Base-by-base conservation (phyloP, 2,797 vertebrate species). In the Helicolenus hilgendorfi region DNA sequence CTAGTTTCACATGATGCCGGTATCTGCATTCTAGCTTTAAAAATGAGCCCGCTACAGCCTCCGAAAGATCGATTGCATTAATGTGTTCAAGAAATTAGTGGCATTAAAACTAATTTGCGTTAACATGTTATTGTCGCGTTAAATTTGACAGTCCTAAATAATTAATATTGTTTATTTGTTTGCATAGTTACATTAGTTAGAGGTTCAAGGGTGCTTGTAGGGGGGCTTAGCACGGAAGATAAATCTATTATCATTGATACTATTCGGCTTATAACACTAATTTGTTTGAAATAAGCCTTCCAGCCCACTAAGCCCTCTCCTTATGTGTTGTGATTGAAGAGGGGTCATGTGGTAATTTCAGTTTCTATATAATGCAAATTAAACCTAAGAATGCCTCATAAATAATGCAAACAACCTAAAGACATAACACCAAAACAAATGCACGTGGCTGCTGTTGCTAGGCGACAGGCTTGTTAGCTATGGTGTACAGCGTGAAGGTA, bases 351-450 rank as follows among this genome's bases (percentile, higher is more conserved):
- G 9, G 75, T 74, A 20, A 77, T 75, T 85, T 76, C 7, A 63
- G 7, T 63, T 85, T 85, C 29, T 45, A 56, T 60, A 29, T 20
- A 65, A 71, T 64, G 64, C 24, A 86, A 81, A 86, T 45, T 3
- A 72, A 77, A 59, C 26, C 41, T 41, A 26, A 70, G 31, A 59
- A 22, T 26, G 7, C 22, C 10, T 33, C 33, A 84, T 89, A 84
- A 82, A 84, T 84, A 64, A 75, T 84, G 65, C 65, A 87, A 78
- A 78, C 24, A 70, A 74, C 76, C 22, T 29, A 76, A 77, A 87
- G 76, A 83, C 71, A 59, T 58, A 69, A 85, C 64, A 82, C 36
- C 77, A 85, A 79, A 92, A 84, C 76, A 84, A 93, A 92, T 71
- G 59, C 87, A 79, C 87, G 79, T 76, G 72, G 72, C 36, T 2